A percentile compares a stretch with the other conserved stretches of the same genome.
phyloP scores from a whole-genome alignment of 1,140 invertebrate species.

The Drosophila rufa region DNA sequence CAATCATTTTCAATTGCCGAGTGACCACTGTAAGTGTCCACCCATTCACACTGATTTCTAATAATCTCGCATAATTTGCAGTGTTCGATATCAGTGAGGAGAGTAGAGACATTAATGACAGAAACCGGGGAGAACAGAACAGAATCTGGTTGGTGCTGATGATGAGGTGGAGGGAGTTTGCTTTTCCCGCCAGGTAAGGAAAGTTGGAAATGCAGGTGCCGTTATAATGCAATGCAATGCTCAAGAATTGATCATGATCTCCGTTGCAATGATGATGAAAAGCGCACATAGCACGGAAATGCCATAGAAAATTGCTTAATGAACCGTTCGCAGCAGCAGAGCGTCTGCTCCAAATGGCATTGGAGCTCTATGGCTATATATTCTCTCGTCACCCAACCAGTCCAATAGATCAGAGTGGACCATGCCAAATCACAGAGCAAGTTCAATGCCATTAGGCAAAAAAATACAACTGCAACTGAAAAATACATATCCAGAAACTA shows the following conservation, averaged over 20 bases:
- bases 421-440: conserved; percentile 40
- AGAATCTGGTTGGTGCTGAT: conserved; percentile 20
- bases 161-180: conserved; percentile 25
- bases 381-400: conserved; percentile 44
- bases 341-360: conserved; percentile 71
- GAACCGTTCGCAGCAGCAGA: conserved; percentile 59
- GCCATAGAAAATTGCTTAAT: conserved; percentile 79
- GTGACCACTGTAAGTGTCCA: conserved; percentile 9
- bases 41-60: conserved; percentile 39
- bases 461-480: conserved; percentile 9
- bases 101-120: conserved; percentile 35
- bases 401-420: conserved; percentile 51
- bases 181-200: conserved; percentile 52
- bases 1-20: conserved; percentile 5
- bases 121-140: conserved; percentile 3
- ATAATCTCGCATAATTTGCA: conserved; percentile 33
- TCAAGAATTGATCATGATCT: conserved; percentile 44
- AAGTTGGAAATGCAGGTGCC: conserved; percentile 65
- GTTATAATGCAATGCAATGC: conserved; percentile 61
- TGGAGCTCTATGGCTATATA: conserved; percentile 40
- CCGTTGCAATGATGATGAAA: conserved; percentile 54
- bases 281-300: conserved; percentile 60
- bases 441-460: conserved; percentile 69
- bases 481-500: conserved; percentile 16
- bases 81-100: conserved; percentile 12